Evolutionary conservation across 2,113 vertebrate genomes (phyloP).

Genomic region (Gambusia holbrooki): DNA sequence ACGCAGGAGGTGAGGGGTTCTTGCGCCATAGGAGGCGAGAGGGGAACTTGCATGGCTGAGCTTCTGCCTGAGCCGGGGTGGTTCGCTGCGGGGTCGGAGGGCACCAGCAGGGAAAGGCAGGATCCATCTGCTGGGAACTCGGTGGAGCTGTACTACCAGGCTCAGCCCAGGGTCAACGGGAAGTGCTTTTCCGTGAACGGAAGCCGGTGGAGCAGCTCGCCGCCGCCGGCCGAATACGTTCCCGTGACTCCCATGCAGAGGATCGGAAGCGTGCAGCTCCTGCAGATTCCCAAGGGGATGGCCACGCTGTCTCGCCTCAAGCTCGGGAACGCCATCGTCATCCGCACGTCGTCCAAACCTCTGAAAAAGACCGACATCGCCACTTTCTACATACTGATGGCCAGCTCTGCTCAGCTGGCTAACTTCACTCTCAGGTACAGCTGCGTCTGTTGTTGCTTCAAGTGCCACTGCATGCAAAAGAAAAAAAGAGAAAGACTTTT

Average conservation of each 20-base stretch:
- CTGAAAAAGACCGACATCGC: constrained; percentile 85
- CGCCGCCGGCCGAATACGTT: constrained; percentile 79
- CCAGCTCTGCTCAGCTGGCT: constrained; percentile 83
- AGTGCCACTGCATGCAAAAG: background rate
- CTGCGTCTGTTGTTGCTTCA: background rate
- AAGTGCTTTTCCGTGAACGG: constrained; percentile 73
- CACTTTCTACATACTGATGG: constrained; percentile 87
- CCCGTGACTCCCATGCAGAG: constrained; percentile 86
- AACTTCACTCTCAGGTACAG: constrained; percentile 92
- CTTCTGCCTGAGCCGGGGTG: constrained; percentile 81
- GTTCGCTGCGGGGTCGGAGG: constrained; percentile 82
- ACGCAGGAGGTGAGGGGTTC: constrained; percentile 86
- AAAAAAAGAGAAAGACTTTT: background rate
- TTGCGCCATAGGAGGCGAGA: constrained; percentile 82
- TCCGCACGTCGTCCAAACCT: constrained; percentile 83
- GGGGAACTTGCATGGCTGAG: constrained; percentile 87
- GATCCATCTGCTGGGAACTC: constrained; percentile 81
- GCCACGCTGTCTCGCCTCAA: constrained; percentile 83
- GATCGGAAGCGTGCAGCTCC: constrained; percentile 90
- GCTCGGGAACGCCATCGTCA: constrained; percentile 84
- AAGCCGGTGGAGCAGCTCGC: constrained; percentile 44
- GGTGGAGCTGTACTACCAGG: constrained; percentile 90
- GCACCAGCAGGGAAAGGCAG: constrained; percentile 81
- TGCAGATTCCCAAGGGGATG: constrained; percentile 80
- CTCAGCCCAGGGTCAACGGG: constrained; percentile 77